Percentiles rank a stretch among this genome's conserved stretches.
Conservation (phyloP, 2,888 invertebrate genomes). For the Noctuana brunneofusca region DNA sequence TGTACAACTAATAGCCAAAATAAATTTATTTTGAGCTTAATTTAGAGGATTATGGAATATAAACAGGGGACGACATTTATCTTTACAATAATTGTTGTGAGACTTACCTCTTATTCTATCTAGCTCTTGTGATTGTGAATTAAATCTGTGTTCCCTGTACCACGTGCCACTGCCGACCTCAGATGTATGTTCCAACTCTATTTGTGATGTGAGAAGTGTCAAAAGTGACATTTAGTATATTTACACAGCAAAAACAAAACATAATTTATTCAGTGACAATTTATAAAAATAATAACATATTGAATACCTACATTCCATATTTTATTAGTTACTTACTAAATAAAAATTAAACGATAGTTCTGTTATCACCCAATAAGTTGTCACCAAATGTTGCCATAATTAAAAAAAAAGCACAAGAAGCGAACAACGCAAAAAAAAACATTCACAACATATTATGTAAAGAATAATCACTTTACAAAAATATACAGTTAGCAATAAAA, state of each 20-base stretch:
- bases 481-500: conserved; percentile 38
- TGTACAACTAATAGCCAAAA: no score
- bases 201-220: conserved; percentile 74
- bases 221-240: conserved; percentile 75
- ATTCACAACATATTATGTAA: conserved; percentile 28
- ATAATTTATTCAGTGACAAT: conserved; percentile 29
- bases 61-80: neutral
- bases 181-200: conserved; percentile 81
- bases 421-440: conserved; percentile 53
- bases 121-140: conserved; percentile 85
- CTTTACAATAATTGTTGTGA: conserved; percentile 37
- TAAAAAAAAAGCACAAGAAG: conserved; percentile 66
- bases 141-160: conserved; percentile 86
- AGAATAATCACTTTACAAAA: conserved; percentile 27
- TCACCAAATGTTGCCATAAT: conserved; percentile 46
- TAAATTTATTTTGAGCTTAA: neutral
- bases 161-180: conserved; percentile 84
- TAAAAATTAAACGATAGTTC: neutral
- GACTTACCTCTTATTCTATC: conserved; percentile 78
- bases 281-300: conserved; percentile 2
- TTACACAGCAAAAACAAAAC: conserved; percentile 78
- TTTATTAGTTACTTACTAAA: neutral
- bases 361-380: conserved; percentile 36
- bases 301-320: neutral
- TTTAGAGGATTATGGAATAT: conserved; percentile 7